Conservation (phyloP, 2,888 invertebrate species). For the Zelleria hepariella region DNA sequence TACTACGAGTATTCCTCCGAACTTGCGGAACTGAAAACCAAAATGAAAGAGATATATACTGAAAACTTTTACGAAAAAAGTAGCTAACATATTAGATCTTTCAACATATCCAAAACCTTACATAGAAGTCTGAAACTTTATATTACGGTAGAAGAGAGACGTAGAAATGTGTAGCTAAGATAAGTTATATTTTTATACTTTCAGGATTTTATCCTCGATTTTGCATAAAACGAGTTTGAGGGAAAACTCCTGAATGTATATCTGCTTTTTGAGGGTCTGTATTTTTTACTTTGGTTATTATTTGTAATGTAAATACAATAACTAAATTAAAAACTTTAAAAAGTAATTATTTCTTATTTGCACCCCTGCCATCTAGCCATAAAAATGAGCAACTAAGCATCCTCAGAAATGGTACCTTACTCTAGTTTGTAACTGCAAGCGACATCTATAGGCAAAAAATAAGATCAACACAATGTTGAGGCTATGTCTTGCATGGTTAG, state of each 20-base stretch:
- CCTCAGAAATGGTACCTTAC: not conserved
- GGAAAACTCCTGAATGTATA: slow-evolving; percentile 68
- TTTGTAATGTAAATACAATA: not conserved
- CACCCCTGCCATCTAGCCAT: not conserved
- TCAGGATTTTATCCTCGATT: slow-evolving; percentile 66
- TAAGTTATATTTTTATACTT: slow-evolving; percentile 40
- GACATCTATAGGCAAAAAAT: not conserved
- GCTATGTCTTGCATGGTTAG: not conserved
- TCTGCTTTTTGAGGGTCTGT: slow-evolving; percentile 15
- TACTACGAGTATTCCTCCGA: too few species aligned
- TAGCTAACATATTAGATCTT: too few species aligned
- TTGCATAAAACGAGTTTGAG: slow-evolving; percentile 31
- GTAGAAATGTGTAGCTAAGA: not conserved
- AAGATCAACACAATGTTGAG: not conserved
- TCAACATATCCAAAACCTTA: too few species aligned
- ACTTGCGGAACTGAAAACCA: too few species aligned
- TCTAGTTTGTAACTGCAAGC: too few species aligned
- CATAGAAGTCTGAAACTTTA: too few species aligned
- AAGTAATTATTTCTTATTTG: not conserved
- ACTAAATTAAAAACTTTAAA: not conserved
- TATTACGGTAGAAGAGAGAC: not conserved
- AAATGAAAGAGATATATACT: too few species aligned
- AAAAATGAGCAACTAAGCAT: not conserved
- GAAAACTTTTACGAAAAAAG: too few species aligned
- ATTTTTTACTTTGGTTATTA: not conserved